These are phyloP conservation scores for Tonatia bakeri DNA, from an alignment of 2,113 vertebrate species.

Conservation along the genomic window DNA sequence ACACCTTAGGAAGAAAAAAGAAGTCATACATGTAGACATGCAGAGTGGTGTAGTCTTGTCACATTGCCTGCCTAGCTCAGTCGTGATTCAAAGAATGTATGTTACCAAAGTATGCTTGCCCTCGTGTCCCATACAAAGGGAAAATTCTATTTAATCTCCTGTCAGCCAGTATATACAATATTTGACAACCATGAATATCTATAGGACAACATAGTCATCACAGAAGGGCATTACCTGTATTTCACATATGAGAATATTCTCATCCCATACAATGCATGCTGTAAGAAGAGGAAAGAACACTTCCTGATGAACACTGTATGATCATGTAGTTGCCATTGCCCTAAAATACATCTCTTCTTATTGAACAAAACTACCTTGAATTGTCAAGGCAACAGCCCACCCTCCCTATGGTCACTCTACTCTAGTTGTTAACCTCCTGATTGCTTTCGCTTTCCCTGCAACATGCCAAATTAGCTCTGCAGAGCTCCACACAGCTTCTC, in stretches of 20 bases:
- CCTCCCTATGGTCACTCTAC: neutral
- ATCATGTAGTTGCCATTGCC: neutral
- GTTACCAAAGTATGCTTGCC: neutral
- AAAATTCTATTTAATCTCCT: neutral
- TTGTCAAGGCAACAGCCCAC: neutral
- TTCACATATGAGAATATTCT: neutral
- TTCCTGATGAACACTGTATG: neutral
- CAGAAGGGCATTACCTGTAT: neutral
- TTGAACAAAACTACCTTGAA: neutral
- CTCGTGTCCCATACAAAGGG: neutral
- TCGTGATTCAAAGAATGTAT: neutral
- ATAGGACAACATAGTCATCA: neutral
- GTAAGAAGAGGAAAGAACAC: neutral
- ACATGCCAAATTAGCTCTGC: neutral
- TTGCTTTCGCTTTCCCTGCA: neutral
- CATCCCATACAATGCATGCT: neutral
- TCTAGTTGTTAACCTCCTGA: neutral
- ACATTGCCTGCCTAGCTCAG: neutral
- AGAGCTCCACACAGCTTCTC: neutral
- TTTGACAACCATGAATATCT: neutral
- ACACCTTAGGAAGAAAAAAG: neutral
- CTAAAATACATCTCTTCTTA: neutral
- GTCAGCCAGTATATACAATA: neutral
- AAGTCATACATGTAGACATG: neutral
- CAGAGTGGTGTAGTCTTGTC: neutral